Percentiles rank a stretch among this genome's conserved stretches.
Conservation (phyloP, 1,140 invertebrate species). For the Tyrophagus putrescentiae region DNA sequence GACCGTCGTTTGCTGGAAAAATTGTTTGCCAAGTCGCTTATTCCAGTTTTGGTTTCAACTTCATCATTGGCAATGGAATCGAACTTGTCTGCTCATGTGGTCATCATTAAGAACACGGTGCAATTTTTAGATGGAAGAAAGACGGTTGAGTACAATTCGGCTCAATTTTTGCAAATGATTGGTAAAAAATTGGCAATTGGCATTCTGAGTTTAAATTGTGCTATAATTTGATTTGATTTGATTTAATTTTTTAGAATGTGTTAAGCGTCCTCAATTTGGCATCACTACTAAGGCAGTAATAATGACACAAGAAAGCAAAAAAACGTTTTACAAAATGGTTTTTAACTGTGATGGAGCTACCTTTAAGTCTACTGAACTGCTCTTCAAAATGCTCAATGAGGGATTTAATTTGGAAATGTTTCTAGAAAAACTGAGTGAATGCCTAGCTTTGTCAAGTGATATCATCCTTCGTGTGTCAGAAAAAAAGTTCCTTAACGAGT, state of each 20-base stretch:
- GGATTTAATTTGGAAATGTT: background rate
- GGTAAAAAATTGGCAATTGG: no score
- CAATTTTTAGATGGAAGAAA: constrained; percentile 49
- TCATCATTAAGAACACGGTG: constrained; percentile 58
- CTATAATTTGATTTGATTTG: background rate
- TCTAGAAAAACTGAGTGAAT: constrained; percentile 37
- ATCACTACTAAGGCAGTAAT: constrained; percentile 58
- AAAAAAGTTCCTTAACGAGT: constrained; percentile 41
- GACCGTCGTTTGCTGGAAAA: constrained; percentile 89
- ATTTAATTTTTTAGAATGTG: constrained; percentile 40
- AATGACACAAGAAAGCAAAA: constrained; percentile 50
- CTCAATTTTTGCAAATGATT: constrained; percentile 64
- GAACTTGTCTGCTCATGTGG: constrained; percentile 83
- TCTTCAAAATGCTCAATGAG: constrained; percentile 29
- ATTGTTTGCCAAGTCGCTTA: constrained; percentile 45
- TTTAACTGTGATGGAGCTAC: constrained; percentile 36
- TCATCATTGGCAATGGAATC: constrained; percentile 78
- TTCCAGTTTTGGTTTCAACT: constrained; percentile 80
- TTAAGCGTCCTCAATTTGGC: constrained; percentile 64
- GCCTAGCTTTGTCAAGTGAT: constrained; percentile 43
- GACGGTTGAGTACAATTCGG: constrained; percentile 53
- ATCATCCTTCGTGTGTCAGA: constrained; percentile 46
- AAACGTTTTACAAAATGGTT: constrained; percentile 37
- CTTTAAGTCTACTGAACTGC: constrained; percentile 39
- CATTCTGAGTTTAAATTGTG: background rate